Evolutionary conservation across 2,797 vertebrate species (phyloP), one percentile per base, ranked within the genome.

Genomic region (Merluccius polli): DNA sequence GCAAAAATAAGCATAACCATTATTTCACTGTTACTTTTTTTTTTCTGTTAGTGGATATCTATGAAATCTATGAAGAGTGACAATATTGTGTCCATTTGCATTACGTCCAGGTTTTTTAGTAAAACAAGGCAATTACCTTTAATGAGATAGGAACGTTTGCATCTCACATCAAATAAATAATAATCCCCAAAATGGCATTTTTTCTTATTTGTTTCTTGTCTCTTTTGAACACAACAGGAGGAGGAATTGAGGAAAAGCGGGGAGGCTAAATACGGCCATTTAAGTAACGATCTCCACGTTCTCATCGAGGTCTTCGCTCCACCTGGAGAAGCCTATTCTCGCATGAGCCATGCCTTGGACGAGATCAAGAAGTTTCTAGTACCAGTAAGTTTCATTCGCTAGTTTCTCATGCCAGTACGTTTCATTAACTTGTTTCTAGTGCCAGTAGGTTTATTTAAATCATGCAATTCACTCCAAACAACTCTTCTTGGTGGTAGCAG

Each of bases 291-390:
- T 89, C 97, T 99, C 81, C 98, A 99, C 0, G 98, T 99, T 88
- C 94, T 99, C 94, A 99, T 99, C 92, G 98, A 99, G 95, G 98
- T 99, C 85, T 99, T 99, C 84, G 98, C 97, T 88, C 97, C 98
- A 80, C 97, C 98, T 73, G 97, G 97, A 85, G 97, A 99, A 88
- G 98, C 98, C 1, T 99, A 99, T 94, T 98, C 97, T 91, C 96
- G 98, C 38, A 99, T 99, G 98, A 99, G 98, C 93, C 98, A 98
- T 82, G 98, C 97, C 78, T 90, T 99, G 93, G 98, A 99, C 91
- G 98, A 99, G 91, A 98, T 99, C 52, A 99, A 99, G 90, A 99
- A 99, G 92, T 99, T 99, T 91, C 95, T 99, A 75, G 97, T 98
- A 91, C 98, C 98, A 68, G 97, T 99, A 95, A 98, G 98, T 98